phyloP scores from a whole-genome alignment of 2,113 vertebrate genomes.

The Acanthisitta chloris region DNA sequence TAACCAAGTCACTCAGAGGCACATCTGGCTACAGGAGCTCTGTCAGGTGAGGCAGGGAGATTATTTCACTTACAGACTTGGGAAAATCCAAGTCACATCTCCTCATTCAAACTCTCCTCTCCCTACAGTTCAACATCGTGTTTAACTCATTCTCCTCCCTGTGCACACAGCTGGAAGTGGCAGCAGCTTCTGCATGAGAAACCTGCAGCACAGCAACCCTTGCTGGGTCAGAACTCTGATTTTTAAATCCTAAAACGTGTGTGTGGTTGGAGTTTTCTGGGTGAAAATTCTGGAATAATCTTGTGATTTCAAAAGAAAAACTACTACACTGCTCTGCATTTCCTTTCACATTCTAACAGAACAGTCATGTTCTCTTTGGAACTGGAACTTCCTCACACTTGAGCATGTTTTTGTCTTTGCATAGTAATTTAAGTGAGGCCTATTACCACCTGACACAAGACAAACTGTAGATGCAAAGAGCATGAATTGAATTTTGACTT shows the following conservation, averaged over 20 bases:
- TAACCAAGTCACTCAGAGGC: neutral
- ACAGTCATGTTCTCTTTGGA: accelerated
- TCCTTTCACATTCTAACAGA: neutral
- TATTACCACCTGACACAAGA: accelerated
- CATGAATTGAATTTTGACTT: no score
- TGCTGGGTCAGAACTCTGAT: neutral
- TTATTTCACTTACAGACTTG: neutral
- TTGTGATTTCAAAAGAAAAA: accelerated
- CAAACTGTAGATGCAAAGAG: neutral
- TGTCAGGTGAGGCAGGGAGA: neutral
- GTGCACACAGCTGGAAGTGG: neutral
- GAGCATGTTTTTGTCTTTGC: no score
- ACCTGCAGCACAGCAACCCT: neutral
- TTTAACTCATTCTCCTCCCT: neutral
- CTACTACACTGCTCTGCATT: accelerated
- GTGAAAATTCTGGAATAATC: neutral
- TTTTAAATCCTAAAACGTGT: neutral
- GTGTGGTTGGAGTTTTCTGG: no score
- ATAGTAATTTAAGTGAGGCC: neutral
- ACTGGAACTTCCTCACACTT: neutral
- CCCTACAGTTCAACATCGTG: accelerated
- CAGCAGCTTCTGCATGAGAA: neutral
- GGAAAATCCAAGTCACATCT: neutral
- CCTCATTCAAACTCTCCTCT: neutral
- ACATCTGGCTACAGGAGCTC: neutral